These are phyloP conservation scores for Trichonephila clavipes DNA, from an alignment of 1,140 invertebrate species.

Conservation along the genomic window DNA sequence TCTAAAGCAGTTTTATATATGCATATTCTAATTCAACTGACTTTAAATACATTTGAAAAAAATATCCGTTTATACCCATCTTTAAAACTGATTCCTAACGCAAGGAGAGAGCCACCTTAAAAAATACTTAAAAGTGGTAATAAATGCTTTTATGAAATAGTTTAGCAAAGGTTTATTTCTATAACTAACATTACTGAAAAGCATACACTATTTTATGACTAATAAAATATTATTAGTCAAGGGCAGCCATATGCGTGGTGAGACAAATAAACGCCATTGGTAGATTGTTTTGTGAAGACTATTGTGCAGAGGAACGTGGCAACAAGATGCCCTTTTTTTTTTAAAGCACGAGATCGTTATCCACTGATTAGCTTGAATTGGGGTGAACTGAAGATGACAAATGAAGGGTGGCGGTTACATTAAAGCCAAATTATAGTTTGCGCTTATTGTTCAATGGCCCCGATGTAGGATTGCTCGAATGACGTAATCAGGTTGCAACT, in stretches of 20 bases:
- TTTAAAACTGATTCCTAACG: no score
- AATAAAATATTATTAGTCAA: no score
- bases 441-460: conserved; percentile 15
- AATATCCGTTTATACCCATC: no score
- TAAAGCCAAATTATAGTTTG: conserved; percentile 14
- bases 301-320: not conserved
- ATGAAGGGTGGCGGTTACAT: conserved; percentile 36
- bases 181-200: no score
- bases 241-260: not conserved
- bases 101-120: no score
- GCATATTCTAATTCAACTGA: no score
- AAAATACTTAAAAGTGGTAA: no score
- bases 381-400: not conserved
- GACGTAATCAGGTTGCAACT: not conserved
- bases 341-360: not conserved
- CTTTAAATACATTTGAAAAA: no score
- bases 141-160: no score
- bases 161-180: no score
- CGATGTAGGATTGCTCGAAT: not conserved
- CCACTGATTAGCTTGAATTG: not conserved
- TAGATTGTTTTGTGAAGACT: not conserved
- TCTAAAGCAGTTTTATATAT: no score
- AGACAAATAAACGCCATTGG: not conserved
- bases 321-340: not conserved
- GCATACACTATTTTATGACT: no score